Conservation (phyloP, 2,797 vertebrate species). For the Coranthus polyacanthus region DNA sequence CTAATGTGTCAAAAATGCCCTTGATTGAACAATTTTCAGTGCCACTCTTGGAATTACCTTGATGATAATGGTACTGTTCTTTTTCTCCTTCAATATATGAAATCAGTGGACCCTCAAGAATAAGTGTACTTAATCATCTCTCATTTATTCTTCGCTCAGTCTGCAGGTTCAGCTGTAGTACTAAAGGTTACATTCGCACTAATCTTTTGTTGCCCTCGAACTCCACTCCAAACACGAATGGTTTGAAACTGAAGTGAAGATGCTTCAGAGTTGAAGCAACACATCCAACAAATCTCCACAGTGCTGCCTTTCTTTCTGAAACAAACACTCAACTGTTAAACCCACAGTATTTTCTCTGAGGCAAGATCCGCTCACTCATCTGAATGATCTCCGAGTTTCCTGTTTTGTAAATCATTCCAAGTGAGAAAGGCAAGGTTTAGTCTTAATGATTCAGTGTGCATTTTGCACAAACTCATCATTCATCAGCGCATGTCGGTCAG, state of each 20-base stretch:
- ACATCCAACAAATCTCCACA: slow-evolving; percentile 6
- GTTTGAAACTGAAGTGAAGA: not conserved
- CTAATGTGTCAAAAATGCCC: no score
- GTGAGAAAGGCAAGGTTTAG: not conserved
- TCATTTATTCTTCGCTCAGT: not conserved
- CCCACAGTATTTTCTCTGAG: not conserved
- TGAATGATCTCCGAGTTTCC: not conserved
- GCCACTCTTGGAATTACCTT: slow-evolving; percentile 1
- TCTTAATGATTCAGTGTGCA: not conserved
- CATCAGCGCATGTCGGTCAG: not conserved
- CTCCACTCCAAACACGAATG: not conserved
- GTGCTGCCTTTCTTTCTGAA: not conserved
- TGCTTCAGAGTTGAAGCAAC: not conserved
- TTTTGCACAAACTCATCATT: not conserved
- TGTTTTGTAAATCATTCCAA: slow-evolving; percentile 10
- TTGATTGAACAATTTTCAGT: no score
- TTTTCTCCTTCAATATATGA: not conserved
- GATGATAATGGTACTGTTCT: not conserved
- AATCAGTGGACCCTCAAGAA: not conserved
- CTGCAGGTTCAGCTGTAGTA: not conserved
- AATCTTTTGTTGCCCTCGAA: not conserved
- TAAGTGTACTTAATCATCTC: slow-evolving; percentile 7
- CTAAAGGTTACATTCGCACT: not conserved
- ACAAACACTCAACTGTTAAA: slow-evolving; percentile 8
- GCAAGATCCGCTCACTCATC: not conserved